Evolutionary conservation across 2,888 invertebrate species (phyloP).

Genomic region (Tridacna crocea): DNA sequence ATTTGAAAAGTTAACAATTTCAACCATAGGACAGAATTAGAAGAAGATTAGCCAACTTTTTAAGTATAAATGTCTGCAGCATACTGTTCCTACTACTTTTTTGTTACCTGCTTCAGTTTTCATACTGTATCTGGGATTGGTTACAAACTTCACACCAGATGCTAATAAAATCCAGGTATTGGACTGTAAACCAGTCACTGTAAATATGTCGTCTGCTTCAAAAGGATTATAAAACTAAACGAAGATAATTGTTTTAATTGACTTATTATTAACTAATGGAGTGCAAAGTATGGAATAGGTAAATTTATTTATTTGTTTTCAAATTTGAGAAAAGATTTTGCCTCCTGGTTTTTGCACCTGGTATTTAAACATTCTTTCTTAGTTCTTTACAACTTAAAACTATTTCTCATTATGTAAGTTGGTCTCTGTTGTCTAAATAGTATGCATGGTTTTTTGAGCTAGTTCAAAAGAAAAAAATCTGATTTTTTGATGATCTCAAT

Average conservation of each 20-base stretch:
- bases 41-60: not conserved
- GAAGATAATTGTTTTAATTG: slow-evolving; percentile 26
- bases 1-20: not conserved
- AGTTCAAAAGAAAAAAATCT: too few relatives aligned
- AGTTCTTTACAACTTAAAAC: too few relatives aligned
- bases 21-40: not conserved
- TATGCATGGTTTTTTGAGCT: too few relatives aligned
- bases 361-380: too few relatives aligned
- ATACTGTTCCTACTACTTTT: not conserved
- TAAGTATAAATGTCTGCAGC: not conserved
- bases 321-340: not conserved
- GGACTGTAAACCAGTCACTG: slow-evolving; percentile 24
- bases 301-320: slow-evolving; percentile 2
- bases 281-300: slow-evolving; percentile 17
- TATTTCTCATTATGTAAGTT: too few relatives aligned
- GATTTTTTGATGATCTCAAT: too few relatives aligned
- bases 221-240: slow-evolving; percentile 18
- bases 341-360: too few relatives aligned
- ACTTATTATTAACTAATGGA: slow-evolving; percentile 18
- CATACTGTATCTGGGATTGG: not conserved
- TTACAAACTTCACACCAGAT: slow-evolving; percentile 20
- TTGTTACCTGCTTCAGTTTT: slow-evolving; percentile 15
- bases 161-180: slow-evolving; percentile 23
- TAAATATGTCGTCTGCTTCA: slow-evolving; percentile 23
- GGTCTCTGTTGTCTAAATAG: too few relatives aligned